Percentiles rank a stretch among this genome's conserved stretches.
phyloP scores from a whole-genome alignment of 1,140 invertebrate genomes.

The Chrysopa pallens region DNA sequence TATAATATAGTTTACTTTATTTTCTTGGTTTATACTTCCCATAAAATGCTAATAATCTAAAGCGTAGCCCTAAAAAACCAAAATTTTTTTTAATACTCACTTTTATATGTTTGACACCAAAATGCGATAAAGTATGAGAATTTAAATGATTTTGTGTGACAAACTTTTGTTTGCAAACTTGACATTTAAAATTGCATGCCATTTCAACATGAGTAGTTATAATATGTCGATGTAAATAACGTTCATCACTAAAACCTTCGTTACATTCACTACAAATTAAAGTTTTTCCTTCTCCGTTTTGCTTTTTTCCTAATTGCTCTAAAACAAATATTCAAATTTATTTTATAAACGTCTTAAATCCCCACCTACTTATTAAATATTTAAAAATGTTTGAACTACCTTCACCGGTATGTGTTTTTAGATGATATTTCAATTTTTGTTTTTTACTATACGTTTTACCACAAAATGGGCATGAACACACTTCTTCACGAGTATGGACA shows the following conservation, averaged over 20 bases:
- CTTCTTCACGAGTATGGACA: constrained; percentile 20
- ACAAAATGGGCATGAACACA: constrained; percentile 17
- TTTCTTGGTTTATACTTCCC: no score
- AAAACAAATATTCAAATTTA: no score
- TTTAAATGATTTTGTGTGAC: neutral
- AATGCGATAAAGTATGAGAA: constrained; percentile 12
- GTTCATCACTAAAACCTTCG: constrained; percentile 11
- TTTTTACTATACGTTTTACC: constrained; percentile 18
- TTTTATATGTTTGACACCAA: constrained; percentile 12
- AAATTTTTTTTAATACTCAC: no score
- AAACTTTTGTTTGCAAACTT: neutral
- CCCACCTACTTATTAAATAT: constrained; percentile 5
- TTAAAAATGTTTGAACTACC: no score
- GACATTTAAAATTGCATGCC: constrained; percentile 2
- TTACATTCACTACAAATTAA: constrained; percentile 11
- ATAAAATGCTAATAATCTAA: no score
- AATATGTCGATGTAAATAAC: constrained; percentile 11
- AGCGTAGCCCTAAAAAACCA: no score
- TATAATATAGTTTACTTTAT: no score
- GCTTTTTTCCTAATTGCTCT: no score
- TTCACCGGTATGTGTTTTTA: constrained; percentile 17
- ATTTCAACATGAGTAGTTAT: constrained; percentile 9
- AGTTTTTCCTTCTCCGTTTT: constrained; percentile 5
- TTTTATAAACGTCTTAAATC: no score
- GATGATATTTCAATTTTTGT: constrained; percentile 19